phyloP scores from a whole-genome alignment of 2,888 invertebrate genomes.

The Pseudolycoriella hygida region DNA sequence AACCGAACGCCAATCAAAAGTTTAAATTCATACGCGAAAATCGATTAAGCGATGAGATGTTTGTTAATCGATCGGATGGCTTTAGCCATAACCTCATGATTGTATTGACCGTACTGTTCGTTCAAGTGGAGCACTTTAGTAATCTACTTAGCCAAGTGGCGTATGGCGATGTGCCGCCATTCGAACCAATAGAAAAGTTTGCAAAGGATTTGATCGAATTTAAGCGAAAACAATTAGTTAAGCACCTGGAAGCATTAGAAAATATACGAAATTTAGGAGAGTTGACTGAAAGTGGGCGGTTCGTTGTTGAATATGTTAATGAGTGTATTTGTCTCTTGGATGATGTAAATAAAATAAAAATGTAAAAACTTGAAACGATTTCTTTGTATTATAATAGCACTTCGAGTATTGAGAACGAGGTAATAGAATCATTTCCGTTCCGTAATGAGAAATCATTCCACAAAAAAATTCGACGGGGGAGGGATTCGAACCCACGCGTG shows the following conservation, averaged over 20 bases:
- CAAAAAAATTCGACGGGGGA: not conserved
- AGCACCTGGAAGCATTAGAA: conserved; percentile 14
- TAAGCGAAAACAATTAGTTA: conserved; percentile 20
- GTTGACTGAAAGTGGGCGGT: conserved; percentile 17
- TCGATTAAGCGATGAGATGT: conserved; percentile 40
- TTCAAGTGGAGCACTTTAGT: conserved; percentile 20
- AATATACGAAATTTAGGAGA: conserved; percentile 10
- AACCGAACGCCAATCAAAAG: conserved; percentile 19
- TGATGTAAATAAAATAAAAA: conserved; percentile 5
- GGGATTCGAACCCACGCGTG: conserved; percentile 80
- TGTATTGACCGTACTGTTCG: conserved; percentile 23
- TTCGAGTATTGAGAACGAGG: too few species aligned
- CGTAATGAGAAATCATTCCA: too few species aligned
- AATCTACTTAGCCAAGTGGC: conserved; percentile 26
- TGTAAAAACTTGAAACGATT: too few species aligned
- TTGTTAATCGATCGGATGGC: conserved; percentile 41
- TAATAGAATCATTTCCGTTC: too few species aligned
- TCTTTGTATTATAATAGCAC: too few species aligned
- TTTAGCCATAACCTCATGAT: conserved; percentile 45
- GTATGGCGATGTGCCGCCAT: conserved; percentile 20
- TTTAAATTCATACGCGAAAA: conserved; percentile 45
- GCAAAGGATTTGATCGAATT: conserved; percentile 15
- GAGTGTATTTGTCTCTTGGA: conserved; percentile 16
- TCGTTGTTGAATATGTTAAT: conserved; percentile 13
- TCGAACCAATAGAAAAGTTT: conserved; percentile 13